Evolutionary conservation across 2,888 invertebrate species (phyloP).

Genomic region (Andrena minutula): DNA sequence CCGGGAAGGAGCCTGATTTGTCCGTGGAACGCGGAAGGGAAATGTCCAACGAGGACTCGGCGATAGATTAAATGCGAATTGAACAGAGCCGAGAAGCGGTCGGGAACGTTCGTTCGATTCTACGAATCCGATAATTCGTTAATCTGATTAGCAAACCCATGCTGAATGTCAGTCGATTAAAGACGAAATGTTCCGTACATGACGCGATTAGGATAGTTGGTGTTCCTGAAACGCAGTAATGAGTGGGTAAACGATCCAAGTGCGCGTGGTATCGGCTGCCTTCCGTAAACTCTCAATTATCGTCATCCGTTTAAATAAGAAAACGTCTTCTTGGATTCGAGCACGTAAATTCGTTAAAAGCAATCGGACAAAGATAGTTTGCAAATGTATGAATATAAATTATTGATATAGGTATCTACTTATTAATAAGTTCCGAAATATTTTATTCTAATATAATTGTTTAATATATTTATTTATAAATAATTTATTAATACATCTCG

Average conservation of each 20-base stretch:
- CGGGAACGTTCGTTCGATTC: conserved; percentile 22
- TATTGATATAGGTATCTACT: too few species aligned
- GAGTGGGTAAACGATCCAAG: too few species aligned
- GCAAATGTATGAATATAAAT: too few species aligned
- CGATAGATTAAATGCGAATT: conserved; percentile 66
- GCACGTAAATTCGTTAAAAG: too few species aligned
- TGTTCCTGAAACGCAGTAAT: conserved; percentile 9
- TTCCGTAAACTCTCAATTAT: not conserved
- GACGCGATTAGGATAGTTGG: conserved; percentile 29
- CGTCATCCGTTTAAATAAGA: too few species aligned
- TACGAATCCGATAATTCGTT: conserved; percentile 61
- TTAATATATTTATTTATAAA: too few species aligned
- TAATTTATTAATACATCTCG: too few species aligned
- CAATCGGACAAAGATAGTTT: too few species aligned
- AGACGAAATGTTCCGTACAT: conserved; percentile 48
- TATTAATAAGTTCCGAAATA: too few species aligned
- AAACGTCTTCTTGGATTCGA: too few species aligned
- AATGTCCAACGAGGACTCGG: conserved; percentile 5
- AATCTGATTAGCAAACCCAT: conserved; percentile 60
- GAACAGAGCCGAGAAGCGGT: conserved; percentile 40
- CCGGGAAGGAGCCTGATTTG: conserved; percentile 23
- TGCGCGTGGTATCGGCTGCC: too few species aligned
- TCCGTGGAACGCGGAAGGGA: conserved; percentile 9
- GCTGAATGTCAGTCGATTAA: conserved; percentile 56
- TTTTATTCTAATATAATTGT: too few species aligned